These are phyloP conservation scores for Herpetotheres cachinnans DNA, from an alignment of 2,113 vertebrate species.

Conservation along the genomic window DNA sequence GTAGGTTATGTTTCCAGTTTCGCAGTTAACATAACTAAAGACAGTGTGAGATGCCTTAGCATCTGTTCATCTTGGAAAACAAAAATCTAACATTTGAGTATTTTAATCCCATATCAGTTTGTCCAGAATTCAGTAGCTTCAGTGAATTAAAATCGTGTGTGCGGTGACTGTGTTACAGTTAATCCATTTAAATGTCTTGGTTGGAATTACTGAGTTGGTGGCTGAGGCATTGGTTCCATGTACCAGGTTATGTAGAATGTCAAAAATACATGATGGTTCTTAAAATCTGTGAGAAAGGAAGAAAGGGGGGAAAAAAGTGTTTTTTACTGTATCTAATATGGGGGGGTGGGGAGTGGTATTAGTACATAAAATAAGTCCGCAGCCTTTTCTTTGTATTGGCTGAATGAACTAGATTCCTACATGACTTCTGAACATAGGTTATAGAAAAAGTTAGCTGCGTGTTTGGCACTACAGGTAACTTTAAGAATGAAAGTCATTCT, in stretches of 20 bases:
- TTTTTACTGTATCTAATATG: not conserved
- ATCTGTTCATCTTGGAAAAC: not conserved
- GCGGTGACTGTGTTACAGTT: not conserved
- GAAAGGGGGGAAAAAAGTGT: too few species aligned
- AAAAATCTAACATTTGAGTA: not conserved
- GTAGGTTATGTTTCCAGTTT: not conserved
- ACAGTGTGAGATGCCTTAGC: not conserved
- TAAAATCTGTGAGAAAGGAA: not conserved
- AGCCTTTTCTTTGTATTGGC: not conserved
- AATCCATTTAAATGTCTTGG: not conserved
- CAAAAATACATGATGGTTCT: not conserved
- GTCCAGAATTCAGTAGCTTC: not conserved
- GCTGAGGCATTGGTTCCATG: not conserved
- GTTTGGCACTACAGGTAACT: not conserved
- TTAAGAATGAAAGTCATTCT: not conserved
- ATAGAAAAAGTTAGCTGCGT: not conserved
- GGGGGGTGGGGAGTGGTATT: fast-evolving
- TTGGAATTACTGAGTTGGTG: not conserved
- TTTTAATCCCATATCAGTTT: not conserved
- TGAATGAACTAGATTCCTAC: not conserved
- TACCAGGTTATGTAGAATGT: not conserved
- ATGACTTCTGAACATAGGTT: not conserved
- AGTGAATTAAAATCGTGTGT: not conserved
- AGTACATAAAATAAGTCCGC: not conserved
- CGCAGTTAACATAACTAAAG: not conserved